A percentile compares a stretch with the other conserved stretches of the same genome.
phyloP scores from a whole-genome alignment of 2,113 vertebrate species.

The Engraulis encrasicolus region DNA sequence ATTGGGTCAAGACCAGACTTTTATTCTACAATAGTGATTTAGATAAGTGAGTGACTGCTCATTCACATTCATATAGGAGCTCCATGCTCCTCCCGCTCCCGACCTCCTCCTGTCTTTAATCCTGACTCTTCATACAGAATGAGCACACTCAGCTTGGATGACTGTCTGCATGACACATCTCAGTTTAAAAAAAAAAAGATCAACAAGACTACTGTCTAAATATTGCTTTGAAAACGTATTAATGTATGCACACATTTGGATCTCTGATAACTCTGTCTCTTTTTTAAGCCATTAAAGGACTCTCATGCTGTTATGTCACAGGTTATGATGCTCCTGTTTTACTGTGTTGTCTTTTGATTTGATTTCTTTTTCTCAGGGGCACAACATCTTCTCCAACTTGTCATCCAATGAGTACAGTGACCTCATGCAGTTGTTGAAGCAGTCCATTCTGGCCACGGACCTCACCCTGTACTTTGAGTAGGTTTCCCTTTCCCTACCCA shows the following conservation, averaged over 20 bases:
- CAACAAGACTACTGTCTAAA: too few species aligned
- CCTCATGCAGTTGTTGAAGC: slow-evolving; percentile 99
- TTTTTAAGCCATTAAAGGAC: neutral
- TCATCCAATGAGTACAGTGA: slow-evolving; percentile 95
- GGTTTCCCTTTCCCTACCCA: slow-evolving; percentile 72
- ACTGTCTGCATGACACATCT: neutral
- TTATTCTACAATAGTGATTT: neutral
- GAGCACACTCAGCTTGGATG: neutral
- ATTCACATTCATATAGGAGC: neutral
- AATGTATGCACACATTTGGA: neutral
- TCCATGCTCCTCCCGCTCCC: neutral
- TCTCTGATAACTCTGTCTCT: neutral
- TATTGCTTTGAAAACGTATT: neutral
- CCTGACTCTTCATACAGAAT: neutral
- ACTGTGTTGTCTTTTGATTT: slow-evolving; percentile 20
- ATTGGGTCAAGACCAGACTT: neutral
- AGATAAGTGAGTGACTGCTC: neutral
- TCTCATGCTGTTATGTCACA: neutral
- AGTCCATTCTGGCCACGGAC: slow-evolving; percentile 97
- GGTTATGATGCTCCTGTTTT: too few species aligned
- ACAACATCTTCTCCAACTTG: slow-evolving; percentile 99
- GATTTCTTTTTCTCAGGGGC: slow-evolving; percentile 82
- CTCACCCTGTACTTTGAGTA: slow-evolving; percentile 99
- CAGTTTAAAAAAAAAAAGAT: neutral
- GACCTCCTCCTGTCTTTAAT: neutral